phyloP scores from a whole-genome alignment of 2,113 vertebrate genomes.

The Sylvilagus bachmani region DNA sequence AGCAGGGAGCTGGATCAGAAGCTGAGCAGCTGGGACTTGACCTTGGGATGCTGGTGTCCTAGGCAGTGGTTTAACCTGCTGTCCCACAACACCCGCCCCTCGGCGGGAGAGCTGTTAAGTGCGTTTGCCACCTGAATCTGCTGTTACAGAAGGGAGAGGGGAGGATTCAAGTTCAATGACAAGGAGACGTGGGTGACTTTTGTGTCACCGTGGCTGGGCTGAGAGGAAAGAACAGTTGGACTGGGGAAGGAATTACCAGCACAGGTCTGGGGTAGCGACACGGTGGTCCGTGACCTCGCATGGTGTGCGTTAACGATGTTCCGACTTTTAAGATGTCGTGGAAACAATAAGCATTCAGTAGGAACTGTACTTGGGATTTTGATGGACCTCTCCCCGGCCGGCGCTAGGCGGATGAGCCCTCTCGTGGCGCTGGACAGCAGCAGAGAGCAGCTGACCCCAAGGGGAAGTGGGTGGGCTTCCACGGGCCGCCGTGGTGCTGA shows the following conservation, averaged over 20 bases:
- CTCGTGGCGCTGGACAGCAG: neutral
- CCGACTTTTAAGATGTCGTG: no score
- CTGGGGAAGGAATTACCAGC: neutral
- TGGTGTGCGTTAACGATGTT: neutral
- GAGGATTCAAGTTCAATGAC: neutral
- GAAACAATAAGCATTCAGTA: neutral
- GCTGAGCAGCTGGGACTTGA: no score
- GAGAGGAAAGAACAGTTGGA: no score
- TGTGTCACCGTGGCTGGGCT: fast-evolving
- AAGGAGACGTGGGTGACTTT: fast-evolving
- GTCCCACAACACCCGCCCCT: no score
- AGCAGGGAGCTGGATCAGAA: no score
- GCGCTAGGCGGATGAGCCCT: neutral
- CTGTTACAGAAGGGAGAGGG: neutral
- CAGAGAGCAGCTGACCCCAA: neutral
- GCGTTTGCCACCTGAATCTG: no score
- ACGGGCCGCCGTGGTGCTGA: neutral
- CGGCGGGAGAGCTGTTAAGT: no score
- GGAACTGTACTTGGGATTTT: neutral
- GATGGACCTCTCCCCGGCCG: neutral
- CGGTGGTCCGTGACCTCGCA: fast-evolving
- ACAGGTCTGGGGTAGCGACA: fast-evolving
- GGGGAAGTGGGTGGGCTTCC: fast-evolving
- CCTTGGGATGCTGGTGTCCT: no score
- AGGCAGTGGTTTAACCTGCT: no score